A percentile compares a stretch with the other conserved stretches of the same genome.
phyloP scores from a whole-genome alignment of 2,888 invertebrate genomes.

The Ophraella communa region DNA sequence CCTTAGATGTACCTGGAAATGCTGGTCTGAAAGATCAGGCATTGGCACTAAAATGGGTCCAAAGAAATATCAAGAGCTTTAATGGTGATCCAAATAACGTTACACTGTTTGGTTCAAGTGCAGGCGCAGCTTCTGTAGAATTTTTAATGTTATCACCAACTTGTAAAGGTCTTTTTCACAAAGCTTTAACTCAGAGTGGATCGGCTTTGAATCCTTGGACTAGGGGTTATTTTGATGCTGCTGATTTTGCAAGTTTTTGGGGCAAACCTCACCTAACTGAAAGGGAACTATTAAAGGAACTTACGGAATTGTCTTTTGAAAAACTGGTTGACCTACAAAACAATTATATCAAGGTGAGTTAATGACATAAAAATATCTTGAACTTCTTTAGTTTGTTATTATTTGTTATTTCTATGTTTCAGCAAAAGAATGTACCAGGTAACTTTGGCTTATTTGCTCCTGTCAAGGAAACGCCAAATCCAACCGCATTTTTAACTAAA shows the following conservation, averaged over 20 bases:
- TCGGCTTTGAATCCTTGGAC: constrained; percentile 43
- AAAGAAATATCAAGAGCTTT: constrained; percentile 57
- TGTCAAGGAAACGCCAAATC: constrained; percentile 21
- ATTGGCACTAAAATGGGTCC: constrained; percentile 62
- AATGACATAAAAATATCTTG: not conserved
- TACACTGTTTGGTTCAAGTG: constrained; percentile 50
- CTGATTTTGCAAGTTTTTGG: constrained; percentile 32
- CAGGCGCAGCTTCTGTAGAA: constrained; percentile 34
- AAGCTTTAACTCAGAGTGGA: constrained; percentile 49
- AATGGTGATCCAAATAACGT: constrained; percentile 49
- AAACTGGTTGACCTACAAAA: constrained; percentile 37
- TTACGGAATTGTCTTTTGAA: constrained; percentile 31
- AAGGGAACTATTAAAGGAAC: constrained; percentile 39
- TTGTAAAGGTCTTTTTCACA: constrained; percentile 40
- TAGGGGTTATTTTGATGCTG: constrained; percentile 31
- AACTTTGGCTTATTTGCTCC: constrained; percentile 28
- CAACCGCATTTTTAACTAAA: constrained; percentile 47
- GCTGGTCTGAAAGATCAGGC: constrained; percentile 64
- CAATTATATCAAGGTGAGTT: constrained; percentile 31
- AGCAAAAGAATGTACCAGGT: not conserved
- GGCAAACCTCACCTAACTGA: constrained; percentile 42
- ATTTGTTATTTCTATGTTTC: not conserved
- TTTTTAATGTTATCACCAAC: constrained; percentile 27
- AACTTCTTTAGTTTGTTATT: no score
- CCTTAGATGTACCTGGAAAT: constrained; percentile 62